These are phyloP conservation scores for Paradisaea rubra DNA, from an alignment of 2,113 vertebrate species.

Conservation along the genomic window DNA sequence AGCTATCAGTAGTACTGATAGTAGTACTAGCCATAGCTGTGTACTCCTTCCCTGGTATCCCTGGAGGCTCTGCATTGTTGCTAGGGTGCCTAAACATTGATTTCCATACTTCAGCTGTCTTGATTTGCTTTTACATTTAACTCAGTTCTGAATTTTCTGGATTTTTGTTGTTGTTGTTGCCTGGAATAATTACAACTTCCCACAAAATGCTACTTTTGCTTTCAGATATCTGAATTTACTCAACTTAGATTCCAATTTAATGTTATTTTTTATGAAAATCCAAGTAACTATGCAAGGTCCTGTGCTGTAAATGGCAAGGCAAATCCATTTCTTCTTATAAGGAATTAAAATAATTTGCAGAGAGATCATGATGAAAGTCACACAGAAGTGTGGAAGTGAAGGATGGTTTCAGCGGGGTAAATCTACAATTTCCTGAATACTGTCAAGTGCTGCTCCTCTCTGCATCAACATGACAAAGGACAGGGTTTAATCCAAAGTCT, in stretches of 20 bases:
- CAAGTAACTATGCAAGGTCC: not conserved
- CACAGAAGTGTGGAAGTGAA: not conserved
- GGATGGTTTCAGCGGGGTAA: not conserved
- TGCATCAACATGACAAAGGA: not conserved
- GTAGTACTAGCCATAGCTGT: not conserved
- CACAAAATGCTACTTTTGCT: not conserved
- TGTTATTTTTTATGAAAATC: not conserved
- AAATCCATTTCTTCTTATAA: not conserved
- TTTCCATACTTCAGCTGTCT: not conserved
- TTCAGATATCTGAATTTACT: not conserved
- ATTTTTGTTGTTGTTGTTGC: not conserved
- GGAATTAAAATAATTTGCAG: not conserved
- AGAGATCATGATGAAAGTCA: not conserved
- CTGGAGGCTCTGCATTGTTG: not conserved
- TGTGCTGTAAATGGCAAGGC: not conserved
- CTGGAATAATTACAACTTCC: not conserved
- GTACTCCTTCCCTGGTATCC: not conserved
- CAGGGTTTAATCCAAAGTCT: not conserved
- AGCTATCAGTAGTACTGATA: not conserved
- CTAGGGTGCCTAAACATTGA: not conserved
- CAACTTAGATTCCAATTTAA: not conserved
- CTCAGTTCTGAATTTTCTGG: not conserved
- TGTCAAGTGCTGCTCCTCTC: not conserved
- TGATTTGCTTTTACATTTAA: not conserved
- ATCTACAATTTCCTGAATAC: not conserved